Conservation (phyloP, 2,797 vertebrate genomes). For the Bradypodion pumilum region DNA sequence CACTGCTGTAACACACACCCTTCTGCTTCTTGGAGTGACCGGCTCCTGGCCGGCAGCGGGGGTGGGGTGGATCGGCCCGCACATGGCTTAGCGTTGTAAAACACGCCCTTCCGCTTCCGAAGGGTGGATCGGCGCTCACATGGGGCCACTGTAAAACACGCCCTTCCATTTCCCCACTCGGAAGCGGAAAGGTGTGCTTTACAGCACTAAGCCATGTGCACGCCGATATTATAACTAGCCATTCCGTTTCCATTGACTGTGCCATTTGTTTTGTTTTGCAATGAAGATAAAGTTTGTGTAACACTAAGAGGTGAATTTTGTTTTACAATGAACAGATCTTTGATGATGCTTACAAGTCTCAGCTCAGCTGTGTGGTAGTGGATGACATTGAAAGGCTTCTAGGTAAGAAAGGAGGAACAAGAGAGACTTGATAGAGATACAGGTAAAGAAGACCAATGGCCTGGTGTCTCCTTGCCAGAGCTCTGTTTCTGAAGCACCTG, state of each 20-base stretch:
- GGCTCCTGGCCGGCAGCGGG: too few relatives aligned
- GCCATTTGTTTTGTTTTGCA: neutral
- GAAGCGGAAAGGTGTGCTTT: too few relatives aligned
- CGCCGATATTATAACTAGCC: neutral
- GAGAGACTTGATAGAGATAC: neutral
- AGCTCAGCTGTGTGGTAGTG: constrained; percentile 95
- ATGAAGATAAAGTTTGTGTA: neutral
- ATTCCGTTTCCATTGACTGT: neutral
- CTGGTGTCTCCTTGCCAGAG: neutral
- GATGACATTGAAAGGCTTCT: constrained; percentile 94
- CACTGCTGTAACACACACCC: too few relatives aligned
- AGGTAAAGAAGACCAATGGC: neutral
- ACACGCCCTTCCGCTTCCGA: too few relatives aligned
- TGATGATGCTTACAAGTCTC: constrained; percentile 96
- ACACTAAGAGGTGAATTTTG: constrained; percentile 8
- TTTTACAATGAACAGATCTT: constrained; percentile 83
- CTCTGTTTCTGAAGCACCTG: neutral
- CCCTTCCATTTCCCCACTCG: too few relatives aligned
- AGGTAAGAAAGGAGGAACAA: constrained; percentile 74
- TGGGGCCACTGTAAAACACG: too few relatives aligned
- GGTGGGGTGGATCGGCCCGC: too few relatives aligned
- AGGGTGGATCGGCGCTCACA: too few relatives aligned
- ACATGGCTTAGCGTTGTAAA: too few relatives aligned
- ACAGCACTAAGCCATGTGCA: too few relatives aligned
- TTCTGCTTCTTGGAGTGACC: too few relatives aligned